Evolutionary conservation across 1,140 invertebrate genomes (phyloP), one percentile per base, ranked within the genome.

Genomic region (Potamilus streckersoni): DNA sequence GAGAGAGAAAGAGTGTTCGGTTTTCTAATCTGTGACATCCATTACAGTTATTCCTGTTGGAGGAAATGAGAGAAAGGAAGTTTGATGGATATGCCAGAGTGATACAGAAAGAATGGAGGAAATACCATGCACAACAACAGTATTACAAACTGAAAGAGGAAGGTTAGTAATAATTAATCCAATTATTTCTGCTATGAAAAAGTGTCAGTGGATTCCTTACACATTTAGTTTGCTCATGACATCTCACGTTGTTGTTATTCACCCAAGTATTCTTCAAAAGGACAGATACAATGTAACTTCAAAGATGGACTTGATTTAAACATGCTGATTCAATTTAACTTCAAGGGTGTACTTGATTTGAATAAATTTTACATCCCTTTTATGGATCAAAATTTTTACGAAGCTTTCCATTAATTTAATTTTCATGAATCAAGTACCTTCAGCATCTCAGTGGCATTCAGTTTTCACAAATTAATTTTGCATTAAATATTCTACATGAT

Each of bases 91-190:
- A 92, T 85, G 94, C 94, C 1, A 87, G 94, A 81, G 88, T 94
- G 5, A 94, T 95, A 63, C 94, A 95, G 87, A 94, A 94, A 87
- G 93, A 93, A 1, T 95, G 94, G 84, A 92, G 93, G 72, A 92
- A 93, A 78, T 93, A 93, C 82, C 93, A 93, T 86, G 93, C 93
- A 4, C 89, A 91, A 73, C 93, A 93, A 80, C 91, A 92, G 66
- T 92, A 93, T 73, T 87, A 91, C 67, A 91, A 92, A 79, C 91
- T 94, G 69, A 92, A 93, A 82, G 91, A 93, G 82, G 91, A 93
- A 87, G 93, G 93, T 80, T 87, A 73, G 63, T 69, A 67, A 56
- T 19, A 69, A 23, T 8, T 62, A n/a, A 23, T n/a, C 60, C 19
- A n/a, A 23, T 62, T 62, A 19, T 11, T 23, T 62, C 60, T 62